phyloP scores from a whole-genome alignment of 2,888 invertebrate genomes.

The Heliothis peltigera region DNA sequence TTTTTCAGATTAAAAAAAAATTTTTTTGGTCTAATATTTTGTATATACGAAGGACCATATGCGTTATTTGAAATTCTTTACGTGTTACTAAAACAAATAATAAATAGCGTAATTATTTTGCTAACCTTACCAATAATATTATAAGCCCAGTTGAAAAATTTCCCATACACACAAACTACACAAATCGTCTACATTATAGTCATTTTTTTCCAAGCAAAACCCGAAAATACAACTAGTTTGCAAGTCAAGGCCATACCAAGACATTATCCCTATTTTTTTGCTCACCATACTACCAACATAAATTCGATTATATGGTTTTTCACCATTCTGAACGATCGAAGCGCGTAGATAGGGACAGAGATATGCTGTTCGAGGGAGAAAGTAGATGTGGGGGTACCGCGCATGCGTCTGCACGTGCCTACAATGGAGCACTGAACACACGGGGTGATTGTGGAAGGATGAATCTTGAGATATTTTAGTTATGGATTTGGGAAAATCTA shows the following conservation, averaged over 20 bases:
- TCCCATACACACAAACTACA: too few relatives aligned
- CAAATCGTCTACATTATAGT: too few relatives aligned
- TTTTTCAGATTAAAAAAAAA: too few relatives aligned
- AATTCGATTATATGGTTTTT: slow-evolving; percentile 89
- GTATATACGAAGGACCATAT: too few relatives aligned
- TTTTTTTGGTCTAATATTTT: too few relatives aligned
- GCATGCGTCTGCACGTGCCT: slow-evolving; percentile 87
- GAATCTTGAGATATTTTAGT: slow-evolving; percentile 60
- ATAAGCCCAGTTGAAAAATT: too few relatives aligned
- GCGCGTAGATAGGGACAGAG: slow-evolving; percentile 72
- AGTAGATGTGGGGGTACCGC: slow-evolving; percentile 60
- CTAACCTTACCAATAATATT: too few relatives aligned
- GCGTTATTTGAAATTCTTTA: too few relatives aligned
- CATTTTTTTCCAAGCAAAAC: neutral
- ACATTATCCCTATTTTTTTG: slow-evolving; percentile 64
- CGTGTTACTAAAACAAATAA: too few relatives aligned
- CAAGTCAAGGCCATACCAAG: slow-evolving; percentile 74
- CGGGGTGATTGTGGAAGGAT: slow-evolving; percentile 60
- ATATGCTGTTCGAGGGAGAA: slow-evolving; percentile 70
- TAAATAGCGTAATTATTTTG: too few relatives aligned
- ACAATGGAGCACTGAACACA: slow-evolving; percentile 64
- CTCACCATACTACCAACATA: slow-evolving; percentile 80
- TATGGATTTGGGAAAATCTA: neutral
- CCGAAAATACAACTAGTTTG: slow-evolving; percentile 3
- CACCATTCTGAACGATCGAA: slow-evolving; percentile 89